These are phyloP conservation scores for Aphrophora alni DNA, from an alignment of 2,888 invertebrate species.

Conservation along the genomic window DNA sequence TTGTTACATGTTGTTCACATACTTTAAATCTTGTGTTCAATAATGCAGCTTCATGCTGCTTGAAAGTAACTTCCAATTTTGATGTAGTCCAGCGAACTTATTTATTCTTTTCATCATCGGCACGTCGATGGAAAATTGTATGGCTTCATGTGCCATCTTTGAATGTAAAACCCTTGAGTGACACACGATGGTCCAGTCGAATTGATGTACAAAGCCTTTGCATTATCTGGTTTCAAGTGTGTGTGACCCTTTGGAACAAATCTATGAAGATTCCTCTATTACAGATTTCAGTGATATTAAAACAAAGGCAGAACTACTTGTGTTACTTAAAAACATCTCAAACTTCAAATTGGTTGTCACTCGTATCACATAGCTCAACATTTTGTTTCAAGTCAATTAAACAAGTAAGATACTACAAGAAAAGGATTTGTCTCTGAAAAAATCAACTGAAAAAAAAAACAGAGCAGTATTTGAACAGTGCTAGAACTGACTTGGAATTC, in stretches of 20 bases:
- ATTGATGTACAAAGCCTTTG: background rate
- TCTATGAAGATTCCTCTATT: background rate
- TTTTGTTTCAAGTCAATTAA: background rate
- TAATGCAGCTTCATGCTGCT: background rate
- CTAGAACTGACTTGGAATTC: background rate
- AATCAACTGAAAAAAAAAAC: background rate
- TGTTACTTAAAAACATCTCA: background rate
- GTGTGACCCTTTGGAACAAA: background rate
- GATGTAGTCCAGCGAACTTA: background rate
- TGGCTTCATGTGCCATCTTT: background rate
- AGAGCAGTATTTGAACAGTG: background rate
- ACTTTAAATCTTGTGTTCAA: background rate
- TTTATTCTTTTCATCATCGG: background rate
- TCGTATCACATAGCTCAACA: background rate
- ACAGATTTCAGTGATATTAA: background rate
- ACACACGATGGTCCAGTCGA: background rate
- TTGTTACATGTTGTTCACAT: background rate
- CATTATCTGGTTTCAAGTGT: background rate
- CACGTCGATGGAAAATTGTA: background rate
- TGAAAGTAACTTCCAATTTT: background rate
- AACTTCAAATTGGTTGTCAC: background rate
- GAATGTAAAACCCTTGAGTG: background rate
- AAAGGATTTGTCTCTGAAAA: background rate
- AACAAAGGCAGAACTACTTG: background rate
- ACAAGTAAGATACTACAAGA: background rate